Evolutionary conservation across 2,888 invertebrate genomes (phyloP).

Genomic region (Aspidiotus destructor): DNA sequence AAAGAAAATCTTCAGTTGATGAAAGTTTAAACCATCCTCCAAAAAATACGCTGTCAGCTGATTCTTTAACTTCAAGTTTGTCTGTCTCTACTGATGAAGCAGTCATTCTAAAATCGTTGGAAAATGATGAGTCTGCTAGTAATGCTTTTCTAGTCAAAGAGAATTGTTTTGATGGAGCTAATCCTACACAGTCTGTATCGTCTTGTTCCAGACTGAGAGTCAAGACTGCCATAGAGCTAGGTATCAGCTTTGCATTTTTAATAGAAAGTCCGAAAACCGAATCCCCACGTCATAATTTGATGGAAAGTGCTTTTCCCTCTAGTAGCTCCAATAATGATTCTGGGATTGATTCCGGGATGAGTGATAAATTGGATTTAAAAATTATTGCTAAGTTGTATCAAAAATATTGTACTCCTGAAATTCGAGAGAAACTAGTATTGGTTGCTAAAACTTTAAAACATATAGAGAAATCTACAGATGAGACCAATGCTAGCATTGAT

Average conservation of each 20-base stretch:
- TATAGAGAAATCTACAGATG: conserved; percentile 29
- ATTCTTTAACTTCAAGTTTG: too few species aligned
- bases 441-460: conserved; percentile 33
- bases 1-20: background rate
- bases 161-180: too few species aligned
- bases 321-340: background rate
- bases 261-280: background rate
- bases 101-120: too few species aligned
- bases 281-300: background rate
- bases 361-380: background rate
- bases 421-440: conserved; percentile 22
- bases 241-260: background rate
- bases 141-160: too few species aligned
- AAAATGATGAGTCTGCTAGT: too few species aligned
- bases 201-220: background rate
- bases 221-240: conserved; percentile 2
- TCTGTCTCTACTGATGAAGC: too few species aligned
- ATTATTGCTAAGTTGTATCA: conserved; percentile 21
- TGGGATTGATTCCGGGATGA: background rate
- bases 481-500: conserved; percentile 30
- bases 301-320: background rate
- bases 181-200: too few species aligned
- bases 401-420: conserved; percentile 23
- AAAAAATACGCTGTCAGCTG: too few species aligned
- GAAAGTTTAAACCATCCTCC: background rate